Conservation (phyloP, 2,888 invertebrate genomes). For the Amiota communis region DNA sequence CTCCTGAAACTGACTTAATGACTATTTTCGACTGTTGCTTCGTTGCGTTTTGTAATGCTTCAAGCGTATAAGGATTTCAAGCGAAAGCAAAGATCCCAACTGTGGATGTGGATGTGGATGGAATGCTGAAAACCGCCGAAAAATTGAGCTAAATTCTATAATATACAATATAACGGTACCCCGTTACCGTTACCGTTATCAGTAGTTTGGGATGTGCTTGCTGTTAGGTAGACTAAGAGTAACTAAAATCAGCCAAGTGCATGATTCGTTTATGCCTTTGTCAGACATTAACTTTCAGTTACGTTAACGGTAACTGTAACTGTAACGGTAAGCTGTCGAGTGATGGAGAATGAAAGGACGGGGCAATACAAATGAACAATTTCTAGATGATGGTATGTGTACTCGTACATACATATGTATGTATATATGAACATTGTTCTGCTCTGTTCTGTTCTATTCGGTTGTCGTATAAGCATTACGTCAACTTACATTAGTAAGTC, state of each 20-base stretch:
- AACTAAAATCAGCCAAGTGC: constrained; percentile 65
- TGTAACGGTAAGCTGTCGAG: too few species aligned
- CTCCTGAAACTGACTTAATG: constrained; percentile 57
- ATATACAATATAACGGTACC: neutral
- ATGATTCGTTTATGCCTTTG: constrained; percentile 72
- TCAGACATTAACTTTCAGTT: constrained; percentile 49
- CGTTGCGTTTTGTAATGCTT: constrained; percentile 34
- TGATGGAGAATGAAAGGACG: too few species aligned
- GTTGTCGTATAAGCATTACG: too few species aligned
- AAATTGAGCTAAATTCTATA: neutral
- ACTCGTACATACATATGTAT: too few species aligned
- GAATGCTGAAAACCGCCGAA: neutral
- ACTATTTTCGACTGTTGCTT: constrained; percentile 64
- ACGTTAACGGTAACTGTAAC: neutral
- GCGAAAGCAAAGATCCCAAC: constrained; percentile 1
- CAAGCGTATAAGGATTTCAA: constrained; percentile 34
- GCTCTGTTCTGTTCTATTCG: too few species aligned
- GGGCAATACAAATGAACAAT: too few species aligned
- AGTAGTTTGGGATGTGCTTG: neutral
- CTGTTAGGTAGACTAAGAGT: constrained; percentile 32
- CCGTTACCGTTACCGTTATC: neutral
- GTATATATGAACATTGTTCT: too few species aligned
- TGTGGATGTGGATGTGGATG: neutral
- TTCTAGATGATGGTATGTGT: too few species aligned
- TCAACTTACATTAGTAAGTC: neutral